Percentiles rank a stretch among this genome's conserved stretches.
These are phyloP conservation scores for Drosophila aff. DNA, from an alignment of 1,140 invertebrate genomes.

Conservation along the genomic window DNA sequence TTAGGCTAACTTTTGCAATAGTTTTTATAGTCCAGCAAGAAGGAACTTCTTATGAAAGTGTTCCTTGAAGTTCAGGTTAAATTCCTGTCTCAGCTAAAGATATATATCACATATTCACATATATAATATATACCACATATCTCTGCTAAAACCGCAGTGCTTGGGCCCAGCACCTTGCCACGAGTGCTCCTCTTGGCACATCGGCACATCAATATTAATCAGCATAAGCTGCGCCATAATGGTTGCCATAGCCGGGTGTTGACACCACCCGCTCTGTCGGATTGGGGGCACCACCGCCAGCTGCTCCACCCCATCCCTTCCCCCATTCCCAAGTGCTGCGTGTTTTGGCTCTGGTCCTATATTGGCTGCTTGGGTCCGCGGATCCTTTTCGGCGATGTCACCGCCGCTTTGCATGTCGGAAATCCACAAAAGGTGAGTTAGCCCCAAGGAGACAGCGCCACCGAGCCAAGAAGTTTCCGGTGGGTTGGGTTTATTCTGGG, in stretches of 20 bases:
- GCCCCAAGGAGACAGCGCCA: conserved; percentile 34
- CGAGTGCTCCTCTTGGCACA: conserved; percentile 30
- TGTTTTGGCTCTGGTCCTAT: conserved; percentile 17
- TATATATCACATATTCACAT: neutral
- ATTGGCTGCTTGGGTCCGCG: conserved; percentile 10
- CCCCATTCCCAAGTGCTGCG: conserved; percentile 14
- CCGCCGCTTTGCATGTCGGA: conserved; percentile 76
- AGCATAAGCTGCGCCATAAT: conserved; percentile 51
- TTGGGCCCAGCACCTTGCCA: conserved; percentile 3
- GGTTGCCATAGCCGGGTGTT: conserved; percentile 59
- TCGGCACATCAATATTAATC: conserved; percentile 57
- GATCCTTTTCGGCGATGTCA: conserved; percentile 75
- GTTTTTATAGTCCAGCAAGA: too few relatives aligned
- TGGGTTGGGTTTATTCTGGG: neutral
- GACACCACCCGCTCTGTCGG: conserved; percentile 40
- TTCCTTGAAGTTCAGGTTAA: neutral
- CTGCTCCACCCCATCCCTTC: neutral
- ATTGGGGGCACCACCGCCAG: conserved; percentile 6
- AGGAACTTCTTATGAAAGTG: neutral
- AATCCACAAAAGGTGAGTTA: conserved; percentile 60
- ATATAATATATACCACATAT: too few relatives aligned
- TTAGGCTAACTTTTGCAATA: neutral
- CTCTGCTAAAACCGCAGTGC: neutral
- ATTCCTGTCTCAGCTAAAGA: neutral
- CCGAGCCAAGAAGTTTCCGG: conserved; percentile 23